Percentiles rank a stretch among this genome's conserved stretches.
Conservation (phyloP, 2,888 invertebrate species). For the Drosophila putrida region DNA sequence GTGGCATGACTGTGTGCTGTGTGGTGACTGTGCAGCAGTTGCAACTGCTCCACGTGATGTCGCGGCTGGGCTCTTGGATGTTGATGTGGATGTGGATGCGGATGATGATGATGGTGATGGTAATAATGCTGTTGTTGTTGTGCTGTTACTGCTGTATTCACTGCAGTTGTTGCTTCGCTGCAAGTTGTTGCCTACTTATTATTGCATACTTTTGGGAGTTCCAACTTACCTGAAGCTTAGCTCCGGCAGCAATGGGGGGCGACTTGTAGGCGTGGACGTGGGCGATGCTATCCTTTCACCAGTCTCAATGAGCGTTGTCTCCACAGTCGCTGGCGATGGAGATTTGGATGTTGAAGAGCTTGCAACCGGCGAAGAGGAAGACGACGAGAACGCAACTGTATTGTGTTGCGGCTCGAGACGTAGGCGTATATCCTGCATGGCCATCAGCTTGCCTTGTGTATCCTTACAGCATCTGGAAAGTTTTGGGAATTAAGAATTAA, state of each 20-base stretch:
- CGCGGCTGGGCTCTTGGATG: conserved; percentile 45
- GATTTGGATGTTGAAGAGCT: conserved; percentile 30
- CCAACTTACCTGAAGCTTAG: conserved; percentile 73
- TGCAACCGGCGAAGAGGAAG: conserved; percentile 38
- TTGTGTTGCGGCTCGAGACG: conserved; percentile 81
- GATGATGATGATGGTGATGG: conserved; percentile 63
- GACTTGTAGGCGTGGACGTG: conserved; percentile 2
- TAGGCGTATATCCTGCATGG: conserved; percentile 85
- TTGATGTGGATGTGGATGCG: conserved; percentile 50
- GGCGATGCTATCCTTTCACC: conserved; percentile 40
- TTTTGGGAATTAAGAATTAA: conserved; percentile 16
- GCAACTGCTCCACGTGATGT: conserved; percentile 73
- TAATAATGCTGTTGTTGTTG: conserved; percentile 51
- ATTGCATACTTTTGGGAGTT: conserved; percentile 27
- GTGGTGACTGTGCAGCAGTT: conserved; percentile 72
- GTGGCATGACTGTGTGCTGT: conserved; percentile 56
- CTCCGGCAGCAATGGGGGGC: conserved; percentile 66
- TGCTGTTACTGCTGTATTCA: conserved; percentile 27
- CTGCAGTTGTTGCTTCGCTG: conserved; percentile 29
- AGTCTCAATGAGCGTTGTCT: conserved; percentile 73
- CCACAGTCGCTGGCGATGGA: conserved; percentile 42
- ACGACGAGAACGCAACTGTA: conserved; percentile 63
- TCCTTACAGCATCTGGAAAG: conserved; percentile 61
- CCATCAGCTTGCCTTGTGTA: conserved; percentile 47
- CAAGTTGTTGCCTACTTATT: conserved; percentile 11